phyloP scores from a whole-genome alignment of 2,888 invertebrate species.

The Thyatira batis region DNA sequence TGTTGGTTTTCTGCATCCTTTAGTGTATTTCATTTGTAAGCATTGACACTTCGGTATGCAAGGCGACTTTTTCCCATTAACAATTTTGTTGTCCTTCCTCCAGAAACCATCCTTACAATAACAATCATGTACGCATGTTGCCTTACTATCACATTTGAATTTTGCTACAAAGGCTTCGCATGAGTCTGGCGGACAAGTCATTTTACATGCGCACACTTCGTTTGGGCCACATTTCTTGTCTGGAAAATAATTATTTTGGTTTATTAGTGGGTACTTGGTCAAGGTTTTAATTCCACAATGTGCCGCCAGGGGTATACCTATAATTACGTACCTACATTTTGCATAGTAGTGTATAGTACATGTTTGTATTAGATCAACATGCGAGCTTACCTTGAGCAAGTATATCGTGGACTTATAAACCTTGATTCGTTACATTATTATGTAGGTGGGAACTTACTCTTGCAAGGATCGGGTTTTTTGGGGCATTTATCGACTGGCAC shows the following conservation, averaged over 20 bases:
- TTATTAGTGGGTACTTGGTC: too few species aligned
- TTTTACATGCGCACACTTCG: conserved; percentile 31
- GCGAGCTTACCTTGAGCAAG: too few species aligned
- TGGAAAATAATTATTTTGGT: background rate
- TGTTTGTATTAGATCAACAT: too few species aligned
- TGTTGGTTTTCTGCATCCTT: conserved; percentile 7
- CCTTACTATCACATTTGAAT: conserved; percentile 23
- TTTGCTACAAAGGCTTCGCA: conserved; percentile 27
- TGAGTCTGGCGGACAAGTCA: conserved; percentile 34
- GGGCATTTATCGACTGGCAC: conserved; percentile 35
- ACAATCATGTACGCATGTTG: conserved; percentile 26
- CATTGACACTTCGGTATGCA: conserved; percentile 31
- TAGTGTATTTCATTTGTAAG: conserved; percentile 18
- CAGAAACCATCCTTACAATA: conserved; percentile 34
- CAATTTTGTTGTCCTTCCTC: conserved; percentile 8
- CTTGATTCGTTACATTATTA: too few species aligned
- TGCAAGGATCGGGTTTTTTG: conserved; percentile 3
- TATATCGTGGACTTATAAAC: too few species aligned
- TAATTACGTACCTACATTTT: too few species aligned
- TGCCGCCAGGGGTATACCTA: too few species aligned
- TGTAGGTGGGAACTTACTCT: too few species aligned
- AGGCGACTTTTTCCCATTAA: conserved; percentile 8
- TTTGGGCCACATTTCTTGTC: conserved; percentile 16
- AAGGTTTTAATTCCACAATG: too few species aligned
- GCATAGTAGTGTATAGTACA: too few species aligned